A percentile compares a stretch with the other conserved stretches of the same genome.
phyloP scores from a whole-genome alignment of 2,113 vertebrate species.

The Apaloderma vittatum region DNA sequence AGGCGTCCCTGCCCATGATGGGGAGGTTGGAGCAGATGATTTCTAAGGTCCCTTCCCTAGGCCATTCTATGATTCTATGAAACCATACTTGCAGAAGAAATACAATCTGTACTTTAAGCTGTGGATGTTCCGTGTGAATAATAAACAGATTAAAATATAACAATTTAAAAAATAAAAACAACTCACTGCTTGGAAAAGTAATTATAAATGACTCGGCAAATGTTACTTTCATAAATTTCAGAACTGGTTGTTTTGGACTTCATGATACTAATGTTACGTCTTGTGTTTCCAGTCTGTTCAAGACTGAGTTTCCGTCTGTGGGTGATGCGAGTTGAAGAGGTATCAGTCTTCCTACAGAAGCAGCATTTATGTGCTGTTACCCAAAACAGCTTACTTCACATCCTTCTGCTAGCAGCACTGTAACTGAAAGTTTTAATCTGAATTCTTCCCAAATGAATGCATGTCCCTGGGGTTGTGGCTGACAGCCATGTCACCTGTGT shows the following conservation, averaged over 20 bases:
- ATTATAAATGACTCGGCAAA: neutral
- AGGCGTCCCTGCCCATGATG: no score
- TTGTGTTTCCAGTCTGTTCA: neutral
- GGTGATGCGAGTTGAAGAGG: neutral
- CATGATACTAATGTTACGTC: neutral
- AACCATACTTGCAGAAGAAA: neutral
- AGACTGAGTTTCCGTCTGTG: neutral
- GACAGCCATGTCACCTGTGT: neutral
- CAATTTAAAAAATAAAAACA: neutral
- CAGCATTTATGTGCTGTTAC: neutral
- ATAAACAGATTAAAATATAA: neutral
- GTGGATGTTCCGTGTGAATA: neutral
- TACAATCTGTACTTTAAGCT: neutral
- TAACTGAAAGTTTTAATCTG: neutral
- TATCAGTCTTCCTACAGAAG: neutral
- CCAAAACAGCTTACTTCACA: neutral
- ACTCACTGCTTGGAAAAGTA: neutral
- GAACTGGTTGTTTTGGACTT: neutral
- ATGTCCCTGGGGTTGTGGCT: neutral
- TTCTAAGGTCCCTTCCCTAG: no score
- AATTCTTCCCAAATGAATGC: neutral
- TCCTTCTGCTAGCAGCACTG: neutral
- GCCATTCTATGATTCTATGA: no score
- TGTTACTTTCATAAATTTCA: neutral
- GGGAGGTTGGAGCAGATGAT: no score